These are phyloP conservation scores for Cotesia typhae DNA, from an alignment of 1,140 invertebrate genomes.

Conservation along the genomic window DNA sequence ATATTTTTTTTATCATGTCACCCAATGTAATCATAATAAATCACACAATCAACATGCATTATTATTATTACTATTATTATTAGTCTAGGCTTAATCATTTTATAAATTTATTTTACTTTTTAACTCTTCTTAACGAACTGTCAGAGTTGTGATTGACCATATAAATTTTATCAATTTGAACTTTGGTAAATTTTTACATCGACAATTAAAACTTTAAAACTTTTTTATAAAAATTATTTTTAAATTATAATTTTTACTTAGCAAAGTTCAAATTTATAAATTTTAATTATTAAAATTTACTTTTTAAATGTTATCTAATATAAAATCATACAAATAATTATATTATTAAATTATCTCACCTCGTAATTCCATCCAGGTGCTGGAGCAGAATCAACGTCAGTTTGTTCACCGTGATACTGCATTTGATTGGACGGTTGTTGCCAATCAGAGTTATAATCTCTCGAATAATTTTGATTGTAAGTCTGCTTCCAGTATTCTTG, in stretches of 20 bases:
- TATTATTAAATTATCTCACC: conserved; percentile 46
- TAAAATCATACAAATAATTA: conserved; percentile 20
- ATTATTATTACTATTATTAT: no score
- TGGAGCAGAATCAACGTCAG: conserved; percentile 48
- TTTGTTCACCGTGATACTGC: conserved; percentile 46
- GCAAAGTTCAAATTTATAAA: not conserved
- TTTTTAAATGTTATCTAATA: not conserved
- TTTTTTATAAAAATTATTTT: no score
- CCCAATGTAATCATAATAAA: not conserved
- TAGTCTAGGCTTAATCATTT: no score
- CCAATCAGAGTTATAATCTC: conserved; percentile 49
- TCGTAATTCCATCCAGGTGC: conserved; percentile 60
- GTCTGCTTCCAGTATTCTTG: conserved; percentile 62
- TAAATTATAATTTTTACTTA: no score
- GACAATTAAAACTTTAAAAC: no score
- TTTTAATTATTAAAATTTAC: not conserved
- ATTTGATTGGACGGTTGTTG: conserved; percentile 49
- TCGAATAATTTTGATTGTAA: conserved; percentile 53
- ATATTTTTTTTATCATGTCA: not conserved
- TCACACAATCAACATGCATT: not conserved
- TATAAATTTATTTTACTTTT: no score
- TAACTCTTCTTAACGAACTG: no score
- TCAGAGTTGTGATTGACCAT: no score
- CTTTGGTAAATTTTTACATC: no score
- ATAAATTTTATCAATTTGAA: no score